These are phyloP conservation scores for Hyla sarda DNA, from an alignment of 2,113 vertebrate species.

Conservation along the genomic window DNA sequence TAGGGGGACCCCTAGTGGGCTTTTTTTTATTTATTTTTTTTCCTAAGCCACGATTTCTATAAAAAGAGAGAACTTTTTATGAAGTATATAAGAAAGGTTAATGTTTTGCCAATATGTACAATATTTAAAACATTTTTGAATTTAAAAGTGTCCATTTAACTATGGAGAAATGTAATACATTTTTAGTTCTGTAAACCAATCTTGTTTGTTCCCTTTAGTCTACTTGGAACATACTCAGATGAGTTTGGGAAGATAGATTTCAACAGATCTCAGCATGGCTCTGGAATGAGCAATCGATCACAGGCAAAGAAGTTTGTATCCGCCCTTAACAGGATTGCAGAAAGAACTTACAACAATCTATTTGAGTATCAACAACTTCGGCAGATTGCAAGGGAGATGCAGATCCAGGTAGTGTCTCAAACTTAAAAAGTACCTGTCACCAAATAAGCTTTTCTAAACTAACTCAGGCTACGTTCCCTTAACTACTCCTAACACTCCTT, in stretches of 20 bases:
- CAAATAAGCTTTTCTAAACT: no score
- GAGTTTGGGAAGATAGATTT: slow-evolving; percentile 95
- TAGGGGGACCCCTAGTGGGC: no score
- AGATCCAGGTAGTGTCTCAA: slow-evolving; percentile 78
- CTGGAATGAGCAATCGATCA: slow-evolving; percentile 94
- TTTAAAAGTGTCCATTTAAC: no score
- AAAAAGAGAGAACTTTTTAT: no score
- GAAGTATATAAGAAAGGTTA: no score
- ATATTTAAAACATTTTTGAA: no score
- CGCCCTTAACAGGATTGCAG: slow-evolving; percentile 83
- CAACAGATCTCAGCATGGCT: slow-evolving; percentile 92
- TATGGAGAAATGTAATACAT: background rate
- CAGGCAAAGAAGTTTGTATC: slow-evolving; percentile 87
- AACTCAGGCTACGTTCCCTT: no score
- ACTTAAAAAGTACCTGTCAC: no score
- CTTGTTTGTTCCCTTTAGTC: slow-evolving; percentile 70
- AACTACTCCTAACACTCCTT: no score
- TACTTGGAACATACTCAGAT: slow-evolving; percentile 93
- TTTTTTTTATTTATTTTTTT: no score
- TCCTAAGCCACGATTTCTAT: no score
- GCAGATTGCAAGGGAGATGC: slow-evolving; percentile 80
- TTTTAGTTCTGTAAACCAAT: background rate
- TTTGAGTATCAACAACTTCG: slow-evolving; percentile 88
- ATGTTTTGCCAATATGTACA: no score
- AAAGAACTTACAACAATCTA: slow-evolving; percentile 86